A percentile compares a stretch with the other conserved stretches of the same genome.
These are phyloP conservation scores for Campoplex capitator DNA, from an alignment of 2,888 invertebrate species.

Conservation along the genomic window DNA sequence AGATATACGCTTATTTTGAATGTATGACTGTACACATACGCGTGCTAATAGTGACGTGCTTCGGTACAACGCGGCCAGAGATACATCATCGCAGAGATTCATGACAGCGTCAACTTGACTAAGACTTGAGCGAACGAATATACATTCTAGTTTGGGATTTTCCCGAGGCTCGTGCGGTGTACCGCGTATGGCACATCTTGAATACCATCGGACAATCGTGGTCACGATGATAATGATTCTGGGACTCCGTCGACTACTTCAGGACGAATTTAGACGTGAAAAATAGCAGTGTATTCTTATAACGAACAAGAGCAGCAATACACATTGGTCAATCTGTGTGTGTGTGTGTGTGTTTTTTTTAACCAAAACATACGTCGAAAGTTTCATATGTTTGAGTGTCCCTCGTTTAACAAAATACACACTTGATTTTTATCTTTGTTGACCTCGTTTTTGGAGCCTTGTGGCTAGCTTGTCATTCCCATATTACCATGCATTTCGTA, in stretches of 20 bases:
- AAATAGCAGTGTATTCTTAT: not conserved
- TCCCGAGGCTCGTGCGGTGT: slow-evolving; percentile 18
- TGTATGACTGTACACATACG: slow-evolving; percentile 26
- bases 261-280: slow-evolving; percentile 17
- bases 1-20: not conserved
- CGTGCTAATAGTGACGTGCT: slow-evolving; percentile 44
- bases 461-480: too few relatives aligned
- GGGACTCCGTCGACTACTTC: slow-evolving; percentile 1
- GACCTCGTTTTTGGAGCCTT: too few relatives aligned
- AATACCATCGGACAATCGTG: slow-evolving; percentile 3
- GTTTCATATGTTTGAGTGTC: not conserved
- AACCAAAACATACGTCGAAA: not conserved
- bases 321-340: not conserved
- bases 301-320: not conserved
- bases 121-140: slow-evolving; percentile 38
- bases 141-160: slow-evolving; percentile 36
- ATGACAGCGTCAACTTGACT: slow-evolving; percentile 48
- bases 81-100: slow-evolving; percentile 36
- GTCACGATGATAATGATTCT: slow-evolving; percentile 35
- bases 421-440: too few relatives aligned
- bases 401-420: too few relatives aligned
- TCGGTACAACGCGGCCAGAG: slow-evolving; percentile 30
- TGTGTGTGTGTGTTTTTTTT: not conserved
- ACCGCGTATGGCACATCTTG: not conserved
- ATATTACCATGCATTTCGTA: too few relatives aligned